Base-by-base conservation (phyloP, 2,113 vertebrate species). In the Pseudolaguvia tuberculata region DNA sequence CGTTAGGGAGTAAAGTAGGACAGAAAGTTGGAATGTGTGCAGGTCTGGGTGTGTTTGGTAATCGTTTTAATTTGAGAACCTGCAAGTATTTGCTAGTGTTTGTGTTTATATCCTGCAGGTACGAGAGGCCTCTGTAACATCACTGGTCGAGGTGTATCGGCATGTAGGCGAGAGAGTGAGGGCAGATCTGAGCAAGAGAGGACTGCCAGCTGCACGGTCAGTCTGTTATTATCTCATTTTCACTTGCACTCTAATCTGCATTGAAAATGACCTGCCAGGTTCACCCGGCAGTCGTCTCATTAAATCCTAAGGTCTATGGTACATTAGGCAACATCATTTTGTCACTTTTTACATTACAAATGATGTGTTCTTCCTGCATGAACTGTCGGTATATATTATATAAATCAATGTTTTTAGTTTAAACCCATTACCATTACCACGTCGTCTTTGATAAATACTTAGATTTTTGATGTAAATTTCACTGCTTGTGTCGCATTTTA, bases 71-170 rank as follows among this genome's bases (percentile, higher is more conserved):
- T 48, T 14, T 45, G 59, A 21, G 8, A 58, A 17, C 69, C 65
- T 29, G 47, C 45, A 10, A 13, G 20, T 63, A 47, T 72, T 73
- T 67, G 25, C 42, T 59, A 55, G 59, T 78, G 25, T 73, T n/a
- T 50, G 25, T 53, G 53, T 78, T 1, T 73, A 83, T 70, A 4
- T 4, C 82, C 86, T 72, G 35, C 86, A 98, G 95, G 95, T 98
- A 84, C 93, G 95, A 82, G 94, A 97, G 84, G 90, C 94, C 72
- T 93, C 95, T 72, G 85, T 93, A 78, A 82, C 88, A 55, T 83
- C 95, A 2, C 70, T 95, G 72, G 93, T 98, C 85, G 95, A 98
- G 78, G 90, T 97, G 81, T 98, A 98, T 81, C 93, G 93, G 77
- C 91, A 97, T 72, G 91, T 96, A 29, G 96, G 96, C 75, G 96